phyloP scores from a whole-genome alignment of 2,888 invertebrate genomes.

The Baronia brevicornis region DNA sequence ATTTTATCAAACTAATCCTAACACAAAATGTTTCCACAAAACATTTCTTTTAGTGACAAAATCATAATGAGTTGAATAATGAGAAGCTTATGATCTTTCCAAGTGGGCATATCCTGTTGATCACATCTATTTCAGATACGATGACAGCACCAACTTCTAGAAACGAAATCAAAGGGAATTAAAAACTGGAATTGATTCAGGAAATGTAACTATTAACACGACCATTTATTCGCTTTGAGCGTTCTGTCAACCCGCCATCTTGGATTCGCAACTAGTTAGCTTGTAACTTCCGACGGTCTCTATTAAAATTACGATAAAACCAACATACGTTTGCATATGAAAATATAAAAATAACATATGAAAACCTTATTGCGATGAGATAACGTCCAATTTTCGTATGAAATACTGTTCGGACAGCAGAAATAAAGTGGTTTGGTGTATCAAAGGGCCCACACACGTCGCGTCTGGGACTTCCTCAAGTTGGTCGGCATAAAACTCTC shows the following conservation, averaged over 20 bases:
- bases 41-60: no score
- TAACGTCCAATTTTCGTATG: conserved; percentile 1
- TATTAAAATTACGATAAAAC: conserved; percentile 31
- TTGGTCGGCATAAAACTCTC: conserved; percentile 27
- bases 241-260: conserved; percentile 29
- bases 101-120: conserved; percentile 9
- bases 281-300: conserved; percentile 26
- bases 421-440: conserved; percentile 17
- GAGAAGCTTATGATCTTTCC: conserved; percentile 8
- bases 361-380: not conserved
- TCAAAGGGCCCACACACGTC: conserved; percentile 51
- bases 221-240: conserved; percentile 25
- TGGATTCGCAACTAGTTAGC: conserved; percentile 31
- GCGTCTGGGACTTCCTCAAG: conserved; percentile 41
- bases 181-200: conserved; percentile 26
- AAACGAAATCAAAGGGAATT: conserved; percentile 28
- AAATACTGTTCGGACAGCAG: not conserved
- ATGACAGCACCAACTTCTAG: conserved; percentile 9
- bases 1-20: no score
- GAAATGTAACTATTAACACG: conserved; percentile 33
- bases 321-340: conserved; percentile 12
- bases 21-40: no score
- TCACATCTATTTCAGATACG: conserved; percentile 2
- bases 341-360: not conserved
- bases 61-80: no score